phyloP scores from a whole-genome alignment of 2,113 vertebrate genomes.

The Eulemur rufifrons region DNA sequence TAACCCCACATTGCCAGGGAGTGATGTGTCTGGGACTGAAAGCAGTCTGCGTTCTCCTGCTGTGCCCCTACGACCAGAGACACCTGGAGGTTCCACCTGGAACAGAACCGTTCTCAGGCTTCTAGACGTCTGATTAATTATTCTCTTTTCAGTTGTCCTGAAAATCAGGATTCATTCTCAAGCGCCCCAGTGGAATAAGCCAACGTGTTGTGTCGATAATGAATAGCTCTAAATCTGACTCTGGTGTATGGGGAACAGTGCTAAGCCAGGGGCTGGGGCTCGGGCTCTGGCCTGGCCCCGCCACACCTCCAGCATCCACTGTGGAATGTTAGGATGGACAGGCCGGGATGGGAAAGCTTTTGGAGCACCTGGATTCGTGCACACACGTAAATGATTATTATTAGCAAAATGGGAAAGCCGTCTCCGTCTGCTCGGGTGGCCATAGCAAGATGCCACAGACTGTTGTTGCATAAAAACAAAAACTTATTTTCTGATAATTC shows the following conservation, averaged over 20 bases:
- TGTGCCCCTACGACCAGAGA: rapidly evolving
- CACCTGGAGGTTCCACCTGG: neutral
- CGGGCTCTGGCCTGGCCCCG: rapidly evolving
- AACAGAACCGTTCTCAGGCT: neutral
- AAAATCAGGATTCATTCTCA: neutral
- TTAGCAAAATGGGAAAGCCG: neutral
- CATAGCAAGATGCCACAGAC: neutral
- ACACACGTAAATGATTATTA: no score
- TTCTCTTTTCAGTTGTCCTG: neutral
- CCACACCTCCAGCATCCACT: rapidly evolving
- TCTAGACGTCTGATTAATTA: no score
- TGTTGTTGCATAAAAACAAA: neutral
- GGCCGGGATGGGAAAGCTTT: neutral
- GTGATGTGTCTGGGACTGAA: rapidly evolving
- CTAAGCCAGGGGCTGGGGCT: no score
- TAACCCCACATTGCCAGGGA: neutral
- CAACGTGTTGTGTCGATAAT: rapidly evolving
- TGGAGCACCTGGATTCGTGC: neutral
- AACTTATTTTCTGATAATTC: neutral
- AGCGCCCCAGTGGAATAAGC: neutral
- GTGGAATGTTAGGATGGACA: neutral
- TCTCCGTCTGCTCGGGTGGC: neutral
- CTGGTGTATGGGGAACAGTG: neutral
- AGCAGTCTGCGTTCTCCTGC: neutral
- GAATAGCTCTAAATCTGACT: neutral